phyloP scores from a whole-genome alignment of 2,888 invertebrate genomes.

The Gibbula magus region DNA sequence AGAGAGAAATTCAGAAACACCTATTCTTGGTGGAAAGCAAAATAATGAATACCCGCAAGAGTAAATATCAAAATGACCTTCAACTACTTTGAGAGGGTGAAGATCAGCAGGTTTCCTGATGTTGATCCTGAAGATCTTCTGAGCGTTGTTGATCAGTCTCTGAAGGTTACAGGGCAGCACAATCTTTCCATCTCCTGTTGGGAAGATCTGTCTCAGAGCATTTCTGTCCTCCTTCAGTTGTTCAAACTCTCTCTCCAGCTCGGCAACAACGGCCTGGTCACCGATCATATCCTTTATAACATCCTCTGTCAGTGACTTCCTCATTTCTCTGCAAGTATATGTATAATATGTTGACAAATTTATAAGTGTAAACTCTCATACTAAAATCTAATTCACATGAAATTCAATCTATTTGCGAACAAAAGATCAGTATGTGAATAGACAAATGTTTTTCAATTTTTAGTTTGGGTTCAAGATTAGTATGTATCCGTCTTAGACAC shows the following conservation, averaged over 20 bases:
- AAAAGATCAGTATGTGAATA: too few relatives aligned
- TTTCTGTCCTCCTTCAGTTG: slow-evolving; percentile 91
- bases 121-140: slow-evolving; percentile 99
- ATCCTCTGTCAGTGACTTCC: slow-evolving; percentile 93
- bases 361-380: background rate
- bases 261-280: slow-evolving; percentile 91
- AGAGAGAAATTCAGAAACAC: too few relatives aligned
- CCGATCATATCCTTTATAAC: slow-evolving; percentile 94
- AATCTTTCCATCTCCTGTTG: slow-evolving; percentile 95
- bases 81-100: slow-evolving; percentile 92
- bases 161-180: slow-evolving; percentile 98
- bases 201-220: slow-evolving; percentile 92
- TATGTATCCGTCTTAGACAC: too few relatives aligned
- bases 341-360: background rate
- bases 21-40: too few relatives aligned
- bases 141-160: slow-evolving; percentile 99
- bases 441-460: too few relatives aligned
- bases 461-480: too few relatives aligned
- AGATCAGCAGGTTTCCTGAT: slow-evolving; percentile 93
- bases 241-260: slow-evolving; percentile 97
- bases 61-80: slow-evolving; percentile 78
- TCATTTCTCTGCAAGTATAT: slow-evolving; percentile 79
- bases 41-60: too few relatives aligned
- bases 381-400: too few relatives aligned
- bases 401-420: too few relatives aligned